Percentiles rank a stretch among this genome's conserved stretches.
Conservation (phyloP, 2,888 invertebrate genomes). For the Amblyjoppa proteus region DNA sequence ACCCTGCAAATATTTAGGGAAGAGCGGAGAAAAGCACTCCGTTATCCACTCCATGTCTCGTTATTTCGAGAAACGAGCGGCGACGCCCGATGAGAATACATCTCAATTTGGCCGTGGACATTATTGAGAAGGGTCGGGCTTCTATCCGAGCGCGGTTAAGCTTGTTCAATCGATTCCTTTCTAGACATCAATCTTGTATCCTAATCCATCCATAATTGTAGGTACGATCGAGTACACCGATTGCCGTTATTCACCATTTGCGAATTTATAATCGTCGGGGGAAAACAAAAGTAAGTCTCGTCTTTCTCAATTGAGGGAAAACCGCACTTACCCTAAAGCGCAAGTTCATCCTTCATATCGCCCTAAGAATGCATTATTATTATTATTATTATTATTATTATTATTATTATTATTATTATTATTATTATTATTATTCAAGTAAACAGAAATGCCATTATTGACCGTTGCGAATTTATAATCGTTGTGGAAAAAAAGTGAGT, state of each 20-base stretch:
- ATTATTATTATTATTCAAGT: too few species aligned
- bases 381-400: too few species aligned
- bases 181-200: neutral
- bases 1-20: constrained; percentile 59
- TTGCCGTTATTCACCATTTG: neutral
- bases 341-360: too few species aligned
- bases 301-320: neutral
- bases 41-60: constrained; percentile 40
- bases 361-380: too few species aligned
- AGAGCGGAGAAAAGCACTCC: constrained; percentile 38
- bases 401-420: too few species aligned
- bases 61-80: constrained; percentile 8
- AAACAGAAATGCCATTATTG: too few species aligned
- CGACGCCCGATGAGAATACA: constrained; percentile 11
- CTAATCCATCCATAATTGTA: neutral
- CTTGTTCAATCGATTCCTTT: neutral
- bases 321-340: neutral
- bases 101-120: constrained; percentile 8
- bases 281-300: neutral
- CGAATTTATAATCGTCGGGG: neutral
- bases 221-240: neutral
- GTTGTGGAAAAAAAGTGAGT: too few species aligned
- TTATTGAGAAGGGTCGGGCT: neutral
- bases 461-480: neutral
- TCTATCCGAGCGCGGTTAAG: neutral